Percentiles rank a stretch among this genome's conserved stretches.
Evolutionary conservation across 2,113 vertebrate species (phyloP).

Genomic region (Meleagris gallopavo): DNA sequence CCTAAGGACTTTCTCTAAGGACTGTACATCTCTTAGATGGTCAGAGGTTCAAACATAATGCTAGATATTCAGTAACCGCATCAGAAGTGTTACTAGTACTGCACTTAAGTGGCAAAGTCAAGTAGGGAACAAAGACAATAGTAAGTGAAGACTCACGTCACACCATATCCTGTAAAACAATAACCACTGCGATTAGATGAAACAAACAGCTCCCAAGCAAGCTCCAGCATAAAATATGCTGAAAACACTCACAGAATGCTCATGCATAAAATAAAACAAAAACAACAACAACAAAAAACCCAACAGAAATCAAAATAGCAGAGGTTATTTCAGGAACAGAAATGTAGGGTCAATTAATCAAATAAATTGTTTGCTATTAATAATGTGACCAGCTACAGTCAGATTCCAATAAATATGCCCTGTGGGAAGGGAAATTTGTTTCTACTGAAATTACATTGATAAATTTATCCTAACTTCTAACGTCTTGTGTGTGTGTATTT

Average conservation of each 20-base stretch:
- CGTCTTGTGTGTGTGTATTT: neutral
- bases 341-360: constrained; percentile 39
- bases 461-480: constrained; percentile 23
- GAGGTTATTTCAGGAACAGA: neutral
- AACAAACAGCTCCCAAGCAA: neutral
- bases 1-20: neutral
- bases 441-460: constrained; percentile 34
- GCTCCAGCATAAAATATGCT: neutral
- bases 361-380: constrained; percentile 46
- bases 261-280: neutral
- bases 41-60: neutral
- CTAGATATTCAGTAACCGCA: neutral
- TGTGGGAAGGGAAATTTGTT: constrained; percentile 24
- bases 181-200: neutral
- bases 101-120: neutral
- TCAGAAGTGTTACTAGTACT: neutral
- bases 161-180: neutral
- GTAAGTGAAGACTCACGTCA: neutral
- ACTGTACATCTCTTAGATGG: neutral
- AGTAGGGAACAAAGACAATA: neutral
- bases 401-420: constrained; percentile 37
- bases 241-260: neutral
- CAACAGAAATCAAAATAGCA: neutral
- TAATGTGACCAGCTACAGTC: constrained; percentile 15
- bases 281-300: too few species aligned